phyloP scores from a whole-genome alignment of 30 jellyfish, hydroid and myxozoan species.

The Haliclystus octoradiatus region DNA sequence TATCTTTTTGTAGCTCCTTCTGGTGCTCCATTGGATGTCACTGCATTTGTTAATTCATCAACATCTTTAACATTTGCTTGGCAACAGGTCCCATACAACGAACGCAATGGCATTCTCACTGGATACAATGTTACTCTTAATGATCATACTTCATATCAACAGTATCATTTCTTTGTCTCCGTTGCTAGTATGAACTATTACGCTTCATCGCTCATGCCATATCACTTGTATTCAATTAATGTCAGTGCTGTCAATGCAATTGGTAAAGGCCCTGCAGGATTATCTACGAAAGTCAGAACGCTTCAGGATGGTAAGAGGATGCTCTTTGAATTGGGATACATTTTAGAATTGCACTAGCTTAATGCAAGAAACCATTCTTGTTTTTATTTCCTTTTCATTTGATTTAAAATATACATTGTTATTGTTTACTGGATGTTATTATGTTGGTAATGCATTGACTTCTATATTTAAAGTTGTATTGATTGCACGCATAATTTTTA shows the following conservation, averaged over 20 bases:
- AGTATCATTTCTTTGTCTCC: background rate
- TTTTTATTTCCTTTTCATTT: too few species aligned
- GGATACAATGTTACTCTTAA: background rate
- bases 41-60: background rate
- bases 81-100: slow-evolving; percentile 22
- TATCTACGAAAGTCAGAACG: too few species aligned
- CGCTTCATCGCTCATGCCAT: slow-evolving; percentile 21
- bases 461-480: too few species aligned
- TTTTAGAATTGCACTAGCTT: too few species aligned
- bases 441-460: too few species aligned
- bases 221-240: slow-evolving; percentile 17
- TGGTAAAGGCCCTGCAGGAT: slow-evolving; percentile 45
- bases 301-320: too few species aligned
- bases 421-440: too few species aligned
- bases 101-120: slow-evolving; percentile 28
- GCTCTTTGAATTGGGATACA: too few species aligned
- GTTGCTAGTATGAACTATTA: background rate
- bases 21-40: slow-evolving; percentile 16
- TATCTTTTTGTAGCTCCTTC: slow-evolving; percentile 22
- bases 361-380: too few species aligned
- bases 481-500: too few species aligned
- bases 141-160: background rate
- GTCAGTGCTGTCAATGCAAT: slow-evolving; percentile 34
- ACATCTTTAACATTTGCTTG: slow-evolving; percentile 17
- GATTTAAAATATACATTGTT: too few species aligned